These are phyloP conservation scores for Sarcophaga subvicina DNA, from an alignment of 2,888 invertebrate species.

Conservation along the genomic window DNA sequence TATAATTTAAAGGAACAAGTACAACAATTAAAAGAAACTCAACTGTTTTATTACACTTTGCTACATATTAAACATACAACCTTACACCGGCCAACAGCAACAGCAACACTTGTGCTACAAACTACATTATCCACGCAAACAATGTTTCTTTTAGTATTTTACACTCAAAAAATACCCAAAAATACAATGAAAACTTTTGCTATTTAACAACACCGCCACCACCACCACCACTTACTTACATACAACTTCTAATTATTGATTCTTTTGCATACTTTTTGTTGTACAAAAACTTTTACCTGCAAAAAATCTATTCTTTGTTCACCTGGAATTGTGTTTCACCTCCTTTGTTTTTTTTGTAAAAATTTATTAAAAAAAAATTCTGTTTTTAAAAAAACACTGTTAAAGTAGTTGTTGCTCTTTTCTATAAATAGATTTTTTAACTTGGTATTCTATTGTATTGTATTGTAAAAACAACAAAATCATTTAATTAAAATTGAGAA, in stretches of 20 bases:
- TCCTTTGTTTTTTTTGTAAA: conserved; percentile 6
- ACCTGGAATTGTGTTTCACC: conserved; percentile 20
- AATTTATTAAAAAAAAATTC: neutral
- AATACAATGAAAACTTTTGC: no score
- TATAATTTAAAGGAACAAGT: neutral
- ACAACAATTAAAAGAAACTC: no score
- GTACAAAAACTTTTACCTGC: conserved; percentile 1
- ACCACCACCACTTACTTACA: no score
- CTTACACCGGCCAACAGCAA: neutral
- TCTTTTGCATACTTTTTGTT: no score
- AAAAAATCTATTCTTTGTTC: conserved; percentile 14
- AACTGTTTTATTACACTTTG: no score
- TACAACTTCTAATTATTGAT: no score
- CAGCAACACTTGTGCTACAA: neutral
- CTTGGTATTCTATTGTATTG: conserved; percentile 8
- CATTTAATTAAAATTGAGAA: conserved; percentile 13
- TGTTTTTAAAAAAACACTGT: neutral
- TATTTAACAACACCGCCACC: no score
- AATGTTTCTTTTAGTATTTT: no score
- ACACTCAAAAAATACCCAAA: no score
- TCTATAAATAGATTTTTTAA: conserved; percentile 26
- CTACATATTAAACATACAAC: no score
- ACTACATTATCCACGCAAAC: no score
- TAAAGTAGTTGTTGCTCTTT: conserved; percentile 1
- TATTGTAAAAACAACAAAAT: neutral